Evolutionary conservation across 1,140 invertebrate species (phyloP), one percentile per base, ranked within the genome.

Genomic region (Trichomalopsis sarcophagae): DNA sequence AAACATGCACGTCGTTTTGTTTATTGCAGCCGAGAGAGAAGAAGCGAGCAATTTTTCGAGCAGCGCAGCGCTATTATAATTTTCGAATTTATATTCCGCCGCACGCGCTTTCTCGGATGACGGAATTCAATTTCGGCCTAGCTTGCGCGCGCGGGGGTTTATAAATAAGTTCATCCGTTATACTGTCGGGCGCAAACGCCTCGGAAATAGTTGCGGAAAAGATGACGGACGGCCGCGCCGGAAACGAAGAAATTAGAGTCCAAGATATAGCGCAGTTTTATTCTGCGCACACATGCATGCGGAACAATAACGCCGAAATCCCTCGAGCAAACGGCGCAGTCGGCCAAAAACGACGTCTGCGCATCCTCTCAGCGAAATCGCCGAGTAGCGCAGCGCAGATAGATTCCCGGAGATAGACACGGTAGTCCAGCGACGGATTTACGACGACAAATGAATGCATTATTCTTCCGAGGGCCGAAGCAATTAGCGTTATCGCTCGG

Each of bases 381-480:
- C 55, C 17, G 55, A 62, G 21, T 62, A n/a, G 17, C n/a, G 4
- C 2, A 6, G 3, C n/a, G 55, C 0, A 62, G 55, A 62, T 6
- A 55, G 17, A 55, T 55, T 1, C 14, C 17, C 50, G 50, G 50
- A 17, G 17, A 4, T 55, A 62, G 55, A 62, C 55, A 21, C 55
- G 55, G 55, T n/a, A 62, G 55, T 62, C 55, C 17, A 62, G 17
- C 55, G 55, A 62, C 55, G 55, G 55, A 62, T 62, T 62, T 62
- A 62, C 55, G 55, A 62, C 17, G 68, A 84, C 36, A 73, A 79
- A 82, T 76, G 44, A n/a, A 73, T 62, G 77, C 66, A 82, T 82
- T 82, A 82, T 82, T 62, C 71, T 21, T 80, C 44, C 50, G 30
- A 30, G 23, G 4, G 21, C 9, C 68, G 40, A 2, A 33, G 68